Base-by-base conservation (phyloP, 2,113 vertebrate genomes). In the Calonectris borealis region DNA sequence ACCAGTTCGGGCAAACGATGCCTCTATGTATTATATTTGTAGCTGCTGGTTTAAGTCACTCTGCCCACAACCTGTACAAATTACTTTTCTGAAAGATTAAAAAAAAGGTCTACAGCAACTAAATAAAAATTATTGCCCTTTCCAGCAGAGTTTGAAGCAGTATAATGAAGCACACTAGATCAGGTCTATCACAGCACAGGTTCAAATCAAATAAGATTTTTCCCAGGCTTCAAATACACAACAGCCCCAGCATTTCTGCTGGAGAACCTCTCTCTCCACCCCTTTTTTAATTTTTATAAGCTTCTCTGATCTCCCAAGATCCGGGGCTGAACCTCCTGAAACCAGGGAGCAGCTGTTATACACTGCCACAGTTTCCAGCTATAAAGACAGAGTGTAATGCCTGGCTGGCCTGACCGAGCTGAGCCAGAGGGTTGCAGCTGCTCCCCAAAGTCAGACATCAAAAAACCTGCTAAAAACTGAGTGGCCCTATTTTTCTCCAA, bases 331-430 rank as follows among this genome's bases (percentile, higher is more conserved):
- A 75, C 9, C 20, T 84, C 73, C 91, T 22, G 79, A 76, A 81
- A 60, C 32, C 91, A 71, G 87, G 91, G 62, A 95, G 91, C 94
- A 95, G 94, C 91, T 93, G 94, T 62, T 61, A 9, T 4, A 10
- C 68, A 27, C 40, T 55, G 87, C 79, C 57, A 70, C 51, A 51
- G 79, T 57, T 91, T 80, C 79, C 91, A 95, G 91, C 91, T 54
- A 5, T 12, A 21, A 40, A 93, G 80, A 44, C 55, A 54, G 78
- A 34, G 54, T 2, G 44, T 34, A 61, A 88, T 16, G 87, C 83
- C 91, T 84, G 88, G 83, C 62, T 84, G 82, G 61, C 46, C 72
- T 26, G 57, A 27, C 44, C 1, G 5, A 58, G 75, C 70, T 3
- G 54, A 86, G 72, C 77, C 82, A 92, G 70, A 60, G 83, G 1